Percentiles rank a stretch among this genome's conserved stretches.
phyloP scores from a whole-genome alignment of 2,888 invertebrate species.

The Aporophyla nigra region DNA sequence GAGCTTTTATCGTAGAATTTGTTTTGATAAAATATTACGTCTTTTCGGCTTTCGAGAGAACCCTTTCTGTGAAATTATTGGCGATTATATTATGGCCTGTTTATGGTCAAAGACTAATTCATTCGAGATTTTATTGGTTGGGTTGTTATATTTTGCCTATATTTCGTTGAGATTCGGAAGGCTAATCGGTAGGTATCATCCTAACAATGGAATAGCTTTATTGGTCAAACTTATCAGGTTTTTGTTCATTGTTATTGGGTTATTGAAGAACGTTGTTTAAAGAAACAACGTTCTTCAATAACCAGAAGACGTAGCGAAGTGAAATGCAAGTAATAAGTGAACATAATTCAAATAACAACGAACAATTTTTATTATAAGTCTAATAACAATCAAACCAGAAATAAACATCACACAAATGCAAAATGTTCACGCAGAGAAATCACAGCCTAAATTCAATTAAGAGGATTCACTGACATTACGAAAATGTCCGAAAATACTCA shows the following conservation, averaged over 20 bases:
- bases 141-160: constrained; percentile 9
- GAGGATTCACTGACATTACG: constrained; percentile 54
- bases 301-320: background rate
- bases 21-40: constrained; percentile 68
- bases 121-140: constrained; percentile 27
- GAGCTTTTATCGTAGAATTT: constrained; percentile 67
- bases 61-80: constrained; percentile 58
- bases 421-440: constrained; percentile 42
- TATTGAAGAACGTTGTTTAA: background rate
- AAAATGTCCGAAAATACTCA: constrained; percentile 52
- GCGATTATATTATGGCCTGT: constrained; percentile 53
- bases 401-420: constrained; percentile 25
- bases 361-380: background rate
- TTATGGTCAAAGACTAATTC: constrained; percentile 49
- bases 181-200: background rate
- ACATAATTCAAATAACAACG: background rate
- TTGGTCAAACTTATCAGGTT: background rate
- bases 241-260: background rate
- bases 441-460: constrained; percentile 63
- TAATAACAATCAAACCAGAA: constrained; percentile 3
- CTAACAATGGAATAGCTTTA: background rate
- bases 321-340: background rate
- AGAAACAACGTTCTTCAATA: background rate
- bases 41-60: constrained; percentile 57
- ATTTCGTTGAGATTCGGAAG: background rate